These are phyloP conservation scores for Plusia festucae DNA, from an alignment of 2,888 invertebrate genomes.

Conservation along the genomic window DNA sequence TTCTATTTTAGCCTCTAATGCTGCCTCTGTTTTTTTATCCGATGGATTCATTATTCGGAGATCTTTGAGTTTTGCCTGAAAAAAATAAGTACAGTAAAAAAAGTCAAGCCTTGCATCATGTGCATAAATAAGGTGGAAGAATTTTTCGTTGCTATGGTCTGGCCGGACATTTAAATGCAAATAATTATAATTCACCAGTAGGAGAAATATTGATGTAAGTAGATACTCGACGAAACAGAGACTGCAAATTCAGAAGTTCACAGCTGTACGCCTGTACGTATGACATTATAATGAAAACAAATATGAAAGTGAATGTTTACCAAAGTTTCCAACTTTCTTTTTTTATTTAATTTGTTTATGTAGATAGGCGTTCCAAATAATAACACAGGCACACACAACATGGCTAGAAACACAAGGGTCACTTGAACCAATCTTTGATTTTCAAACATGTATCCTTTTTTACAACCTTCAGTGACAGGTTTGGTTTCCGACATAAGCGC, in stretches of 20 bases:
- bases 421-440: conserved; percentile 89
- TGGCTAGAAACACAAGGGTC: conserved; percentile 88
- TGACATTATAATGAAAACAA: not conserved
- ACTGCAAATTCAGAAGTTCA: no score
- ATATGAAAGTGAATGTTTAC: conserved; percentile 47
- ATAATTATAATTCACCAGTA: no score
- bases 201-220: no score
- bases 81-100: no score
- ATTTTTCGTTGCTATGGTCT: no score
- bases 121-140: no score
- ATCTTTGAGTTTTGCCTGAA: conserved; percentile 56
- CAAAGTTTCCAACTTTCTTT: conserved; percentile 49
- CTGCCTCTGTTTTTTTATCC: conserved; percentile 45
- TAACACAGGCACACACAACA: conserved; percentile 92
- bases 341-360: conserved; percentile 61
- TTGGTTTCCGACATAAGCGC: conserved; percentile 83
- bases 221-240: no score
- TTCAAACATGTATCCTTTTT: conserved; percentile 87
- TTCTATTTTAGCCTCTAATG: conserved; percentile 47
- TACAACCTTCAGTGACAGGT: conserved; percentile 75
- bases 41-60: conserved; percentile 45
- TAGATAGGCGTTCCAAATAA: conserved; percentile 93
- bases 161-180: no score
- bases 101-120: no score
- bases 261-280: no score